Base-by-base conservation (phyloP, 2,113 vertebrate genomes). In the Zapornia atra region DNA sequence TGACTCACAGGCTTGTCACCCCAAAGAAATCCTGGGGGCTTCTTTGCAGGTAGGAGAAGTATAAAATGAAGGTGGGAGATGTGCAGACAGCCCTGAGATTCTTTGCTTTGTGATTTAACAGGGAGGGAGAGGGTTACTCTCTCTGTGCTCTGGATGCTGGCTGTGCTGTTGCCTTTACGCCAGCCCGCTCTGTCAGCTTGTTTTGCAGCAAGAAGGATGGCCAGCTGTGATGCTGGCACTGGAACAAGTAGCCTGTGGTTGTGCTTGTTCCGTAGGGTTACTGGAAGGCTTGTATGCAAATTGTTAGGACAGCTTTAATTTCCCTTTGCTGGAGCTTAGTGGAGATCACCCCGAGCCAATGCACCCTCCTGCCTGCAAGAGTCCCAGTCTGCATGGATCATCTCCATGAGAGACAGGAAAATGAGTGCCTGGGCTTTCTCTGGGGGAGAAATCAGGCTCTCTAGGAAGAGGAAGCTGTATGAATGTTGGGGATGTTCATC, bases 201-300 rank as follows among this genome's bases (percentile, higher is more conserved):
- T 64, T 48, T 36, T 44, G 75, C 20, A 4, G 26, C 24, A 5
- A 31, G 29, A 6, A 25, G 33, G 17, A 46, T 19, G 16, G 25
- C 56, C 57, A 36, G 56, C 29, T 38, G 46, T 8, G 15, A 12
- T 42, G 31, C n/a, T 59, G 69, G 26, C 18, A 5, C 9, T 15
- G 3, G 2, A 18, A 20, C 12, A 6, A 31, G 46, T 11, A 73
- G 40, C 40, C 64, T 48, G 57, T 40, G 76, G 42, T 34, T 3
- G 4, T 72, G 25, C 29, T n/a, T 19, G 54, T 72, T 28, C 33
- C 51, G 1, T 2, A 34, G 76, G 31, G 46, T 46, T 64, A 13
- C 24, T 59, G 57, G 4, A 33, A 71, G 42, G 11, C 4, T 21
- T 4, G 0, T 16, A 0, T 50, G 4, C 7, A 42, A 44, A 31